Base-by-base conservation (phyloP, 2,113 vertebrate species). In the Cercocebus atys region DNA sequence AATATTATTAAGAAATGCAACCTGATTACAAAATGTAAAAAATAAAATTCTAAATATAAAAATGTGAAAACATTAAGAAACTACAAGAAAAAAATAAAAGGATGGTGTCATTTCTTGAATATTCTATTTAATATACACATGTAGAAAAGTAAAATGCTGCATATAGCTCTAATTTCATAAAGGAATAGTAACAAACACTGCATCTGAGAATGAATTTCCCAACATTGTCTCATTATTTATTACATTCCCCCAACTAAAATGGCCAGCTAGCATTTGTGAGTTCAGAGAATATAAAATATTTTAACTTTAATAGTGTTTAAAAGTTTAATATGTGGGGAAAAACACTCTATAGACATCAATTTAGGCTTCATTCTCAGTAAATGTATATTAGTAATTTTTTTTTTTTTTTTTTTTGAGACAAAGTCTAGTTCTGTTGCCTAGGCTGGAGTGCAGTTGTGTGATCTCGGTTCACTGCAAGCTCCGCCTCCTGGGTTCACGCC, bases 201-300 rank as follows among this genome's bases (percentile, higher is more conserved):
- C 7, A 78, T 66, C 84, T 97, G 90, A 94, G 38, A 84, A 50
- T 57, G 20, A 47, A 78, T 79, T 91, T 84, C 70, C 13, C 25
- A 23, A 43, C 16, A 75, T 8, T 35, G 0, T 47, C 32, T 81
- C 16, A 81, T 61, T 83, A 59, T 52, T 57, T 72, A 43, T 47
- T 84, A 81, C 2, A 86, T 79, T 72, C 6, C 5, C 93, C 6
- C 35, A 86, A 78, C 3, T 85, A 13, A 57, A 92, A 47, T 47
- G n/a, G 1, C 4, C 35, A 94, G 22, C 13, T 93, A 80, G 18
- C 20, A 66, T 22, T 45, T 83, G 3, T 88, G 61, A 90, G 27
- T 66, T 96, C 13, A 89, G 73, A 75, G 16, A 94, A 70, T 30
- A 94, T 52, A 75, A 83, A 87, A 47, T n/a, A 88, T 85, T 86